Percentiles rank a stretch among this genome's conserved stretches.
Evolutionary conservation across 2,888 invertebrate genomes (phyloP).

Genomic region (Brachylomia viminalis): DNA sequence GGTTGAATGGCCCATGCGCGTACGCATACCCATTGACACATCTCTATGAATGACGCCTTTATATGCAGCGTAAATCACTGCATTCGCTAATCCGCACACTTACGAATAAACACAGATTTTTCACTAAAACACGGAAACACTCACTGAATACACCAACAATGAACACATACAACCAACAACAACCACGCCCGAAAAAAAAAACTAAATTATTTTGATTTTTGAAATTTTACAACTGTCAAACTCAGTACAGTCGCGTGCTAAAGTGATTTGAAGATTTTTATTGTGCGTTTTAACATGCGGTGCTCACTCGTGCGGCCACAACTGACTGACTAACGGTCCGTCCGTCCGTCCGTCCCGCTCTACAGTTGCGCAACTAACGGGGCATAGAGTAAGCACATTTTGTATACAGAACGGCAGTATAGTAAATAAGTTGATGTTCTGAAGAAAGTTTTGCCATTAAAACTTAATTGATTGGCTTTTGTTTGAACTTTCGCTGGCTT

Average conservation of each 20-base stretch:
- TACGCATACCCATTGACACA: conserved; percentile 87
- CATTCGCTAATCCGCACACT: conserved; percentile 59
- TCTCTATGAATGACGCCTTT: conserved; percentile 81
- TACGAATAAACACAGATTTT: conserved; percentile 39
- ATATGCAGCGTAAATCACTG: conserved; percentile 68
- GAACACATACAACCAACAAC: too few relatives aligned
- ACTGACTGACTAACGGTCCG: conserved; percentile 82
- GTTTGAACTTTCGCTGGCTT: conserved; percentile 28
- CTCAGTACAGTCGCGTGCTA: conserved; percentile 70
- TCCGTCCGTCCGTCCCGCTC: conserved; percentile 82
- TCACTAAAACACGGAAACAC: conserved; percentile 37
- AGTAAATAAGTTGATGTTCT: conserved; percentile 53
- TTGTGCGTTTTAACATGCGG: conserved; percentile 74
- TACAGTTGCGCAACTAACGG: conserved; percentile 88
- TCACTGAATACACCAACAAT: conserved; percentile 23
- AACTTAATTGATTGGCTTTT: conserved; percentile 34
- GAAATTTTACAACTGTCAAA: conserved; percentile 69
- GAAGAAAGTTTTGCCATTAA: conserved; percentile 44
- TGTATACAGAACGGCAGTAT: conserved; percentile 78
- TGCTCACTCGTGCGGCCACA: conserved; percentile 80
- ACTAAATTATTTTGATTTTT: conserved; percentile 16
- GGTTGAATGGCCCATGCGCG: conserved; percentile 82
- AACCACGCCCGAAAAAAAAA: neutral
- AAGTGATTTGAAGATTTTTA: conserved; percentile 70
- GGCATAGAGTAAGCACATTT: conserved; percentile 85